phyloP scores from a whole-genome alignment of 2,888 invertebrate species.

The Dendrolimus pini region DNA sequence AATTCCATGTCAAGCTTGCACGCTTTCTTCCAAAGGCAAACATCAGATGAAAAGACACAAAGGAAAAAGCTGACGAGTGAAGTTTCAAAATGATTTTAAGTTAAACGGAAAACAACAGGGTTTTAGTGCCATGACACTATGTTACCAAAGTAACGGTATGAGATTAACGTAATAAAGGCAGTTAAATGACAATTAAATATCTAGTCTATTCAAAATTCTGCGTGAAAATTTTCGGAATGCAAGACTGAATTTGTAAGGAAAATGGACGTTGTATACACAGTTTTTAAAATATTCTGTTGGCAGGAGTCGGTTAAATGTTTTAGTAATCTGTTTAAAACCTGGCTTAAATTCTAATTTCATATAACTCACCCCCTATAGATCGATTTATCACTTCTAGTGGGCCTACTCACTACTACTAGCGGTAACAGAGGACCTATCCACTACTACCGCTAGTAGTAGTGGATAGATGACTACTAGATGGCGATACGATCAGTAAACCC shows the following conservation, averaged over 20 bases:
- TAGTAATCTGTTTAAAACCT: too few relatives aligned
- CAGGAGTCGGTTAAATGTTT: constrained; percentile 4
- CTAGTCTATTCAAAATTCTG: constrained; percentile 48
- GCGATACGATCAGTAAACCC: too few relatives aligned
- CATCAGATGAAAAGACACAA: constrained; percentile 64
- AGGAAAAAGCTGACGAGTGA: constrained; percentile 48
- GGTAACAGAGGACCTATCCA: too few relatives aligned
- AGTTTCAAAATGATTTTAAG: constrained; percentile 37
- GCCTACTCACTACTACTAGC: too few relatives aligned
- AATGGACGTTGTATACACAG: constrained; percentile 18
- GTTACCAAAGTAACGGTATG: constrained; percentile 68
- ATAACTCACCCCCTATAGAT: too few relatives aligned
- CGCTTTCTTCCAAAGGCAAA: constrained; percentile 84
- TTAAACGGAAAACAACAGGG: constrained; percentile 23
- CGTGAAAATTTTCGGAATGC: constrained; percentile 14
- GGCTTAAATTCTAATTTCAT: too few relatives aligned
- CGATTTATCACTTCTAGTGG: too few relatives aligned
- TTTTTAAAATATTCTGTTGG: constrained; percentile 20
- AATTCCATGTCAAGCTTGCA: constrained; percentile 88
- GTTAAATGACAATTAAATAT: constrained; percentile 43
- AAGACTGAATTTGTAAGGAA: constrained; percentile 23
- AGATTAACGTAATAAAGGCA: constrained; percentile 33
- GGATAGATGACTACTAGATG: too few relatives aligned
- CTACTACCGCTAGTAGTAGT: too few relatives aligned
- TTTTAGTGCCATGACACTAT: constrained; percentile 62